Base-by-base conservation (phyloP, 2,888 invertebrate species). In the Ceramica pisi region DNA sequence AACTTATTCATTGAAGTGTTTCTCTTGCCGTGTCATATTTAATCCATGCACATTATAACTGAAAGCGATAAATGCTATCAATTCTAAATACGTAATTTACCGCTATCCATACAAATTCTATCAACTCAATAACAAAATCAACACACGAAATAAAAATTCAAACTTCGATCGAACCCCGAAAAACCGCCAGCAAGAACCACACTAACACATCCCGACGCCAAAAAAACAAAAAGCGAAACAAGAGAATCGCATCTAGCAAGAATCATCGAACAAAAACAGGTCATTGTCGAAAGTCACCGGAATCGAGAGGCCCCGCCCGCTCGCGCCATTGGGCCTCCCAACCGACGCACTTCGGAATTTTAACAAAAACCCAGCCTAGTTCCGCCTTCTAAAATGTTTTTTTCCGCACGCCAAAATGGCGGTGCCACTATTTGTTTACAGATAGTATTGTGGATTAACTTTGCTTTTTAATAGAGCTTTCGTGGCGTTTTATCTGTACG, bases 351-450 rank as follows among this genome's bases (percentile, higher is more conserved):
- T 91, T 94, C 93, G 92, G 94, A 95, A 93, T 94, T 95, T 93
- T 91, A 94, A 95, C 94, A 94, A 95, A 95, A 95, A 94, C 94
- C 91, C 93, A 94, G 93, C 94, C 92, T 95, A 95, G 95, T 94
- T 95, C 95, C 95, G 95, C 95, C 95, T 96, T 95, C 95, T 94
- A 94, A 94, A 95, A 94, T 94, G 94, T 94, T 95, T 94, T 90
- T 94, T 90, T 94, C 92, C 92, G 92, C 90, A 91, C 92, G 89
- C 92, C 94, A 95, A 94, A 93, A 95, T 95, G 95, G 95, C 95
- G 94, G 91, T 89, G 89, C 88, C 91, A 91, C 94, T 94, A 94
- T 94, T 95, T 94, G 84, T 77, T 82, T 86, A 85, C 82, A 84
- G 84, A 82, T 81, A 76, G 68, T 77, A 81, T 84, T 81, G 73